Evolutionary conservation across 2,113 vertebrate species (phyloP), one percentile per base, ranked within the genome.

Genomic region (Lontra canadensis): DNA sequence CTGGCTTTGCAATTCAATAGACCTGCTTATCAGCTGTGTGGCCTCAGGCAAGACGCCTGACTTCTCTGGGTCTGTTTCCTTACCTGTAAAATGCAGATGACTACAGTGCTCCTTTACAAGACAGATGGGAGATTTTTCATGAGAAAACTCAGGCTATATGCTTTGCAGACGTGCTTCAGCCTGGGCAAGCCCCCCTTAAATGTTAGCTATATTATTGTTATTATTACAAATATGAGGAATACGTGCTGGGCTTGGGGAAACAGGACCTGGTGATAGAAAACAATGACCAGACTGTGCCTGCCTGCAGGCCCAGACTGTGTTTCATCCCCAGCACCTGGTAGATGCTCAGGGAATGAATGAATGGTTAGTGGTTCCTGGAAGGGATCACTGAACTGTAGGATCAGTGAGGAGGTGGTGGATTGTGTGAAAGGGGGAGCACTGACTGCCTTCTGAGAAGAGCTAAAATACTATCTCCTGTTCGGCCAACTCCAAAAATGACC

Each of bases 11-110:
- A 10, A 34, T 26, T 39, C 20, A 8, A n/a, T 1, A 34, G 42
- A 39, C 11, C 11, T 13, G 5, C 49, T 21, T 29, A 47, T 55
- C 52, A 26, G 49, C 83, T 92, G 13, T 34, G 76, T 57, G 69
- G 29, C 42, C 29, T 59, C 36, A 42, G 59, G 55, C 26, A 20
- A 81, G 57, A 73, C 0, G 69, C 7, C 11, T 44, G 42, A 29
- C 34, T 69, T 97, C 78, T 79, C 25, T 74, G 67, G 91, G 29
- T 13, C 42, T 83, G 52, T 61, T 92, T 96, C 73, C 29, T 96
- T 12, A 65, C 36, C 57, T 71, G 11, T 49, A 69, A 91, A 79
- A 59, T 82, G 65, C 11, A 47, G n/a, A 52, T 17, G 7, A 76
- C 3, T 23, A 17, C 20, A 86, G 79, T 31, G 11, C 36, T 81